Evolutionary conservation across 1,140 invertebrate genomes (phyloP).

Genomic region (Dendrolimus kikuchii): DNA sequence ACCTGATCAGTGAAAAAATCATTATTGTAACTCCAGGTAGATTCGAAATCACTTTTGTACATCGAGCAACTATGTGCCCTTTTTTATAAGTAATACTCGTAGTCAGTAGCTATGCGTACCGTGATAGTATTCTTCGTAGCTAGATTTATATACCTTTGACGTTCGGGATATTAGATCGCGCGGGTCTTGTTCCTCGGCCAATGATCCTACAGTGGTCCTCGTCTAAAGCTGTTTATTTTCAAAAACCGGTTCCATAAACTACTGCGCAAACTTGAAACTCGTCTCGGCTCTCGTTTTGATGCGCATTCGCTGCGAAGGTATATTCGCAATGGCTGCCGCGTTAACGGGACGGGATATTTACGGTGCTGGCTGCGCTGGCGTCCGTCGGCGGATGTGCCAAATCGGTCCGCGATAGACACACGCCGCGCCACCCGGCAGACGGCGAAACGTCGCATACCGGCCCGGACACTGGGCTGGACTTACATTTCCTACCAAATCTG

Average conservation of each 20-base stretch:
- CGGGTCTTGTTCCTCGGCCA: conserved; percentile 4
- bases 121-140: too few relatives aligned
- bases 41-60: too few relatives aligned
- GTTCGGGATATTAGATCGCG: conserved; percentile 3
- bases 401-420: conserved; percentile 53
- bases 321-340: conserved; percentile 33
- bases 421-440: conserved; percentile 50
- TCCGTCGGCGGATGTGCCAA: conserved; percentile 64
- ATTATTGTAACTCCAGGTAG: conserved; percentile 37
- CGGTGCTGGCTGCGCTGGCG: conserved; percentile 39
- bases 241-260: conserved; percentile 10
- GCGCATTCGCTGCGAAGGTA: conserved; percentile 22
- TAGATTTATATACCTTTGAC: too few relatives aligned
- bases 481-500: conserved; percentile 34
- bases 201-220: conserved; percentile 8
- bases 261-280: conserved; percentile 5
- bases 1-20: too few relatives aligned
- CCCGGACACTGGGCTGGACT: conserved; percentile 50
- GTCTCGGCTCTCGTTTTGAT: conserved; percentile 17
- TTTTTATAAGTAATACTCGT: too few relatives aligned
- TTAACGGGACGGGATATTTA: conserved; percentile 57
- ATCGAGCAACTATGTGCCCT: too few relatives aligned
- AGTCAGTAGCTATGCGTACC: too few relatives aligned
- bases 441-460: conserved; percentile 58
- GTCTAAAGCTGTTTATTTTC: conserved; percentile 12